A percentile compares a stretch with the other conserved stretches of the same genome.
These are phyloP conservation scores for Actinemys pallida DNA, from an alignment of 2,113 vertebrate genomes.

Conservation along the genomic window DNA sequence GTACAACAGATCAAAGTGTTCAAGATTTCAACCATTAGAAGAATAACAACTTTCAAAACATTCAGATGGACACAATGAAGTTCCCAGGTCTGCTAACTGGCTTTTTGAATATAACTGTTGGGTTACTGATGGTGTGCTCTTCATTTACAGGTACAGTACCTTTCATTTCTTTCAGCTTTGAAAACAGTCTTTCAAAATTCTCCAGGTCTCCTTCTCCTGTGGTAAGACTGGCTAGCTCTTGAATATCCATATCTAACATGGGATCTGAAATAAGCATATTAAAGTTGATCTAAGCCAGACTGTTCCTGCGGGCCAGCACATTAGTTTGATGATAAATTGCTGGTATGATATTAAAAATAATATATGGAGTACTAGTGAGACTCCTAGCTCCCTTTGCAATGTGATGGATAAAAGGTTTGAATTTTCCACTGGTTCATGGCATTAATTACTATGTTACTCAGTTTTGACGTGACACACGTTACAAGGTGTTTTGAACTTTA, in stretches of 20 bases:
- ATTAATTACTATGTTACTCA: background rate
- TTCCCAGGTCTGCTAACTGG: background rate
- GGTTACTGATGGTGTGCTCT: fast-evolving
- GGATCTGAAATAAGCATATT: conserved; percentile 82
- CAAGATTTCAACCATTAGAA: background rate
- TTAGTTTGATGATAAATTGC: background rate
- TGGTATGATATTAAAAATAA: background rate
- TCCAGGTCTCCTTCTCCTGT: conserved; percentile 92
- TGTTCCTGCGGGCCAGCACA: background rate
- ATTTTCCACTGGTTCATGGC: background rate
- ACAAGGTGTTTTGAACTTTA: background rate
- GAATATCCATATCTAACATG: conserved; percentile 92
- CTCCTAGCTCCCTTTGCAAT: background rate
- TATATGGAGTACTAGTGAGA: background rate
- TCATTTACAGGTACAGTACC: conserved; percentile 71
- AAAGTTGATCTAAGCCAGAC: fast-evolving
- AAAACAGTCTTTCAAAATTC: conserved; percentile 95
- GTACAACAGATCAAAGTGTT: background rate
- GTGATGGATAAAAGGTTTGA: background rate
- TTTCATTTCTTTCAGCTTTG: conserved; percentile 99
- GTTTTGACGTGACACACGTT: background rate
- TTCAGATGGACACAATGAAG: background rate
- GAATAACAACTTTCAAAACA: background rate
- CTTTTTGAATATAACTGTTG: background rate
- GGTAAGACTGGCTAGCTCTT: conserved; percentile 95